phyloP scores from a whole-genome alignment of 2,888 invertebrate species.

The Aspidiotus destructor region DNA sequence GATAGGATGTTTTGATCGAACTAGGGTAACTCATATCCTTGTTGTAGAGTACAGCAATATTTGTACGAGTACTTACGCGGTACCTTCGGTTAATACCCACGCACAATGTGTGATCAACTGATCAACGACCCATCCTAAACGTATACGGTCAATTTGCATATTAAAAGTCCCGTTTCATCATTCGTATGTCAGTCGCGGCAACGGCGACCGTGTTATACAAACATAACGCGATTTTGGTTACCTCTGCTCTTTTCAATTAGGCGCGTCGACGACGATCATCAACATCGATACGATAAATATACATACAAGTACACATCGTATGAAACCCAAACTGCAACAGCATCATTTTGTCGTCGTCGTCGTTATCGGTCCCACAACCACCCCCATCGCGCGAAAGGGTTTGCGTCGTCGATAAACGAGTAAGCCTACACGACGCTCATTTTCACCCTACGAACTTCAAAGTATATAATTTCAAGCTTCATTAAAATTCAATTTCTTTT shows the following conservation, averaged over 20 bases:
- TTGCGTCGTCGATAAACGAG: neutral
- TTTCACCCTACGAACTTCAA: conserved; percentile 17
- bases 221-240: conserved; percentile 7
- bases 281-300: neutral
- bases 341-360: no score
- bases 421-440: conserved; percentile 12
- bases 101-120: no score
- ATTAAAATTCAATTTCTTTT: conserved; percentile 33
- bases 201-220: conserved; percentile 14
- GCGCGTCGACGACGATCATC: conserved; percentile 4
- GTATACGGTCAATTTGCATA: conserved; percentile 21
- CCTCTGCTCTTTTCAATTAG: neutral
- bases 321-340: no score
- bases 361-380: neutral
- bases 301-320: no score
- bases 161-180: conserved; percentile 19
- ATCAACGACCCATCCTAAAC: no score
- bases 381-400: conserved; percentile 18
- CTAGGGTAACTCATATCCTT: no score
- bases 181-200: conserved; percentile 20
- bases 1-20: no score
- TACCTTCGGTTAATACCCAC: no score
- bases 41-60: no score
- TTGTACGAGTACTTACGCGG: no score
- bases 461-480: conserved; percentile 25